These are phyloP conservation scores for Lithophane semibrunnea DNA, from an alignment of 2,888 invertebrate genomes.

Conservation along the genomic window DNA sequence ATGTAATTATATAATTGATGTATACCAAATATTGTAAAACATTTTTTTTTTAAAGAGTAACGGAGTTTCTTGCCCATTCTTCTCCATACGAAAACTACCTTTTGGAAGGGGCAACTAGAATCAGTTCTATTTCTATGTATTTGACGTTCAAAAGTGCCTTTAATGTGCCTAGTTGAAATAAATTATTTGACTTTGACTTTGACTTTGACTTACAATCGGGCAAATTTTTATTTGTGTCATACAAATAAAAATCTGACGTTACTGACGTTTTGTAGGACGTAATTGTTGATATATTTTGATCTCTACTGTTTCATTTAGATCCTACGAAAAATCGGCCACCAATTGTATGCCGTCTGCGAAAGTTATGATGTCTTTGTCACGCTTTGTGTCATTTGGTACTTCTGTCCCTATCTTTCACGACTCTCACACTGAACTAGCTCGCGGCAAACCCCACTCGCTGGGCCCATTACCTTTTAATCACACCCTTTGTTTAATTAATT, in stretches of 20 bases:
- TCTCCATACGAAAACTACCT: too few relatives aligned
- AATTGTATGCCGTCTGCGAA: not conserved
- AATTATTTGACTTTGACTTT: too few relatives aligned
- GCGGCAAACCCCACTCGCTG: constrained; percentile 73
- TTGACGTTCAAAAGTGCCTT: too few relatives aligned
- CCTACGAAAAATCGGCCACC: not conserved
- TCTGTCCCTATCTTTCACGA: constrained; percentile 15
- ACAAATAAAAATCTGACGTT: too few relatives aligned
- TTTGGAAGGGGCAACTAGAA: too few relatives aligned
- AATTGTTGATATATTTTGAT: not conserved
- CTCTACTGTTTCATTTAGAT: not conserved
- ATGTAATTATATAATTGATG: too few relatives aligned
- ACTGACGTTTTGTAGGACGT: not conserved
- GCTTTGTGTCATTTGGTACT: constrained; percentile 14
- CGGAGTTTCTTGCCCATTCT: too few relatives aligned
- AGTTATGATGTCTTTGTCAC: not conserved
- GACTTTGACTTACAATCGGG: not conserved
- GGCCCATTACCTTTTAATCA: constrained; percentile 83
- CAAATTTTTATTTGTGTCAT: not conserved
- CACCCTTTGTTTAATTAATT: constrained; percentile 85
- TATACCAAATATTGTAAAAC: too few relatives aligned
- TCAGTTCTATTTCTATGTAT: too few relatives aligned
- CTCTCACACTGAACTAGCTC: constrained; percentile 49
- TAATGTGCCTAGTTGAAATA: too few relatives aligned
- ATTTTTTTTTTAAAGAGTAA: too few relatives aligned